A percentile compares a stretch with the other conserved stretches of the same genome.
Conservation (phyloP, 2,888 invertebrate genomes). For the Epinotia ramella region DNA sequence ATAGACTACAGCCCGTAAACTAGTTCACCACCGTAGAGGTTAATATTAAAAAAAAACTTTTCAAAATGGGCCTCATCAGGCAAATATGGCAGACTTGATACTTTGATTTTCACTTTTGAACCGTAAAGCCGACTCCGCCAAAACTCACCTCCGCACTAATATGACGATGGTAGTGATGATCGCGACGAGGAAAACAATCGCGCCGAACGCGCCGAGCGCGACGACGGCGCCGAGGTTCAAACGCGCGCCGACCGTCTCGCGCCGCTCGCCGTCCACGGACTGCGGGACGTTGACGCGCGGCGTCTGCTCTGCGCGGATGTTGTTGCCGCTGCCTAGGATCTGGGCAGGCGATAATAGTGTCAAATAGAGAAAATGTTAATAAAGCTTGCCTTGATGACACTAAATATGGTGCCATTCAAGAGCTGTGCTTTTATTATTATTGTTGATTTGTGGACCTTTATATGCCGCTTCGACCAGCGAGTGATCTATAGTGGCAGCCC, state of each 20-base stretch:
- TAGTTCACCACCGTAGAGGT: too few species aligned
- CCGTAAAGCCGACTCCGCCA: not conserved
- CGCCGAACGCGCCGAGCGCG: constrained; percentile 95
- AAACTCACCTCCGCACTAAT: constrained; percentile 91
- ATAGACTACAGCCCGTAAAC: too few species aligned
- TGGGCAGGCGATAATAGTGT: constrained; percentile 47
- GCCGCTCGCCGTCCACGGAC: constrained; percentile 86
- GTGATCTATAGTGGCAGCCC: too few species aligned
- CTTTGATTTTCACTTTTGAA: not conserved
- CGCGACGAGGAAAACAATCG: constrained; percentile 94
- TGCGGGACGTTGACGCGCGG: constrained; percentile 88
- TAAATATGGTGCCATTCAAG: too few species aligned
- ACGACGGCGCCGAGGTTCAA: constrained; percentile 95
- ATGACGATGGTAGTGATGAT: constrained; percentile 95
- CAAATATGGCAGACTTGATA: too few species aligned
- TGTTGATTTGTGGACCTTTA: too few species aligned
- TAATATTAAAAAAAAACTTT: too few species aligned
- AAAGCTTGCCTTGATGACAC: too few species aligned
- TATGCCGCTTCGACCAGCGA: too few species aligned
- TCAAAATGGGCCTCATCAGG: too few species aligned
- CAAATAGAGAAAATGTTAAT: too few species aligned
- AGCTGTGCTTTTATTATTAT: too few species aligned
- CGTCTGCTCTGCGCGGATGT: constrained; percentile 87
- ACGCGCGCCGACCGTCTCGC: constrained; percentile 87
- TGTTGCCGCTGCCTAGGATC: constrained; percentile 82